phyloP scores from a whole-genome alignment of 2,113 vertebrate genomes.

The Elaphurus davidianus region DNA sequence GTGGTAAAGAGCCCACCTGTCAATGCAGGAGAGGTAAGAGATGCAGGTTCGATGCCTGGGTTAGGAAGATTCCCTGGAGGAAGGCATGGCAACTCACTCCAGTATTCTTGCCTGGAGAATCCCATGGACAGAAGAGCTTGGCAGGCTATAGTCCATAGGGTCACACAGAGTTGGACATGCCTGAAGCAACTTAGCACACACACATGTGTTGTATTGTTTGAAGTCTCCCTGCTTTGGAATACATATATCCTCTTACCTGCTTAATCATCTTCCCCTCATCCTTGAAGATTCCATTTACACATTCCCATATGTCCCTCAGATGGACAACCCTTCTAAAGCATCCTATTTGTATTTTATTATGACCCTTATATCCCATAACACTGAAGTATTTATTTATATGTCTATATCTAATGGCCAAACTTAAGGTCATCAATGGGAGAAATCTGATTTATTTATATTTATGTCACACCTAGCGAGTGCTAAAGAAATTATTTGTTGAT shows the following conservation, averaged over 20 bases:
- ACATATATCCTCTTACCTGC: background rate
- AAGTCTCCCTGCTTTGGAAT: background rate
- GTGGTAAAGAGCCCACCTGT: background rate
- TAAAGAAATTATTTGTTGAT: background rate
- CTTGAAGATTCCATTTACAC: background rate
- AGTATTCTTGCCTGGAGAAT: background rate
- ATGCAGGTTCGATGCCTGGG: background rate
- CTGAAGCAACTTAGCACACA: background rate
- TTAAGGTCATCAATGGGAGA: background rate
- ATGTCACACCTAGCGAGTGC: background rate
- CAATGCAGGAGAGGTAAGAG: background rate
- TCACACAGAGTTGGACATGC: background rate
- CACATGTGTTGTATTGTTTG: background rate
- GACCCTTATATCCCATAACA: background rate
- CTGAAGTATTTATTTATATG: background rate
- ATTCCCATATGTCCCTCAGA: background rate
- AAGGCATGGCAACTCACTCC: background rate
- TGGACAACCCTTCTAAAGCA: background rate
- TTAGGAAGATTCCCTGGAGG: background rate
- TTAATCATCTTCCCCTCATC: background rate
- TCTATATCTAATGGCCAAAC: background rate
- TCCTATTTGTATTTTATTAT: background rate
- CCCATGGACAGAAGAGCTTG: background rate
- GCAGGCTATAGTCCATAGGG: background rate
- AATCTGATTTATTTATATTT: background rate